Evolutionary conservation across 2,797 vertebrate species (phyloP).

Genomic region (Sarcoramphus papa): DNA sequence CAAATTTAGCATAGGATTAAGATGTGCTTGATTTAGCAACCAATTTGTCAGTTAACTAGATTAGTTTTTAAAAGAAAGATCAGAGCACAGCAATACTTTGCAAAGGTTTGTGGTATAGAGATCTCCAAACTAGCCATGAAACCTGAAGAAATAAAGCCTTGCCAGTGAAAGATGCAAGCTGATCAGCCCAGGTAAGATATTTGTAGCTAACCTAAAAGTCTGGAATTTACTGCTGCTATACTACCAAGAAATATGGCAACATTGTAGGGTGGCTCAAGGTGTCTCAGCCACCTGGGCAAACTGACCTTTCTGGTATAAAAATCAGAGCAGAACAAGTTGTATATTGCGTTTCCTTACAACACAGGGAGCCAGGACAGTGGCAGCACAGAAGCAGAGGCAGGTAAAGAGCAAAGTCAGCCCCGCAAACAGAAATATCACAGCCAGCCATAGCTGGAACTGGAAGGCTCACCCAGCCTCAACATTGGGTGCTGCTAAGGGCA

Average conservation of each 20-base stretch:
- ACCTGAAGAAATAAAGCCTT: neutral
- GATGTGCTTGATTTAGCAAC: neutral
- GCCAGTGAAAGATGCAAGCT: neutral
- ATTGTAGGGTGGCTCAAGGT: accelerated
- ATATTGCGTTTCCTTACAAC: neutral
- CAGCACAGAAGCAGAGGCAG: neutral
- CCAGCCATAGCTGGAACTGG: neutral
- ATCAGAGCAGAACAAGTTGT: neutral
- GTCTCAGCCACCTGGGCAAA: neutral
- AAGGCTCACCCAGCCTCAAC: neutral
- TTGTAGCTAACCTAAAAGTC: neutral
- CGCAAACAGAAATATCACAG: neutral
- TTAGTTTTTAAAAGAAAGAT: neutral
- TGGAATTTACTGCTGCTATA: neutral
- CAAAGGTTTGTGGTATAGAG: neutral
- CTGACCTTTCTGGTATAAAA: neutral
- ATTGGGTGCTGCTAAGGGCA: neutral
- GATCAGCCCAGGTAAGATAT: neutral
- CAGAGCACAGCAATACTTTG: neutral
- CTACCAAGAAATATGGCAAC: neutral
- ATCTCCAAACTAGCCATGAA: neutral
- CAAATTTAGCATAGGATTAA: neutral
- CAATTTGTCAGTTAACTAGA: neutral
- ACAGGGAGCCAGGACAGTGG: neutral
- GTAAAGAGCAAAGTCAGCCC: neutral